A percentile compares a stretch with the other conserved stretches of the same genome.
Conservation (phyloP, 1,140 invertebrate species). For the Euura lappo region DNA sequence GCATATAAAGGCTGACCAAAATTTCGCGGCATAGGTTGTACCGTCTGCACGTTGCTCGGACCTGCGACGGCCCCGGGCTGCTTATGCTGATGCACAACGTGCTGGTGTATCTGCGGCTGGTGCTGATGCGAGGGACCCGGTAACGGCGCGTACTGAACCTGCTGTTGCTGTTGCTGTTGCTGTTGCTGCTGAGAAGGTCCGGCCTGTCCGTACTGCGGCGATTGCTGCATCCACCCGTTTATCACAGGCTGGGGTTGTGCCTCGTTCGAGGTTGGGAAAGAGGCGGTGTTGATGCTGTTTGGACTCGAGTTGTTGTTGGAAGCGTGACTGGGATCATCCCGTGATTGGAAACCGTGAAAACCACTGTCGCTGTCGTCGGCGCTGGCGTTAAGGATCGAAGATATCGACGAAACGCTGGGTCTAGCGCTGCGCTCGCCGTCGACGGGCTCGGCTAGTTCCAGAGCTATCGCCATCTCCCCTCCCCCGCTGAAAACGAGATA, state of each 20-base stretch:
- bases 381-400: conserved; percentile 62
- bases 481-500: conserved; percentile 28
- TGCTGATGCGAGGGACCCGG: conserved; percentile 28
- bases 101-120: conserved; percentile 30
- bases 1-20: conserved; percentile 79
- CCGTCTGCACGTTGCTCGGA: conserved; percentile 32
- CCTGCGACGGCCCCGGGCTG: conserved; percentile 13
- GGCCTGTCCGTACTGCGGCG: conserved; percentile 37
- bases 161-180: conserved; percentile 23
- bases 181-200: conserved; percentile 40
- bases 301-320: conserved; percentile 54
- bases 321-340: conserved; percentile 50
- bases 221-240: conserved; percentile 53
- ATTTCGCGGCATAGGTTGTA: conserved; percentile 41
- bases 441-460: conserved; percentile 34
- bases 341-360: conserved; percentile 63
- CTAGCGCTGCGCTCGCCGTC: conserved; percentile 49
- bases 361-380: conserved; percentile 66
- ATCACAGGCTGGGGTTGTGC: conserved; percentile 29
- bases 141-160: conserved; percentile 15
- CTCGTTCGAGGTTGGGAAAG: conserved; percentile 45
- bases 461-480: conserved; percentile 36
- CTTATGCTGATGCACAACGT: conserved; percentile 28
- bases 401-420: conserved; percentile 59
- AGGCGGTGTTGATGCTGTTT: conserved; percentile 51